Evolutionary conservation across 2,113 vertebrate species (phyloP).

Genomic region (Probosciger aterrimus): DNA sequence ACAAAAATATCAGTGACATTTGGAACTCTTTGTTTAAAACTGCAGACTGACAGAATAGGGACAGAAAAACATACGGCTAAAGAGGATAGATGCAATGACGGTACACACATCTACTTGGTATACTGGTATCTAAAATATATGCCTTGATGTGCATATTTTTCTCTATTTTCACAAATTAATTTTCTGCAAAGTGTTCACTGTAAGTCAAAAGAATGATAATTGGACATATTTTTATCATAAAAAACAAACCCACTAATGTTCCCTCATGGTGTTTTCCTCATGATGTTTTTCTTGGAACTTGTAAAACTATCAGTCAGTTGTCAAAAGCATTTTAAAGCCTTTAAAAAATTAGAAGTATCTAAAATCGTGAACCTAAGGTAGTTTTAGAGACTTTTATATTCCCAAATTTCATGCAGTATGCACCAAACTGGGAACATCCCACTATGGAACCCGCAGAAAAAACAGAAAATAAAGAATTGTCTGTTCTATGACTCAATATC

Average conservation of each 20-base stretch:
- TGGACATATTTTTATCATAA: not conserved
- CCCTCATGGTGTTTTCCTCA: not conserved
- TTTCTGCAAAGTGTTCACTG: not conserved
- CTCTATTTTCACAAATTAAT: not conserved
- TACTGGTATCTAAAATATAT: slow-evolving; percentile 17
- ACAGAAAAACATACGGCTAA: slow-evolving; percentile 41
- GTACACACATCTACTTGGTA: not conserved
- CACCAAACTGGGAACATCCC: not conserved
- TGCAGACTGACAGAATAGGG: slow-evolving; percentile 70
- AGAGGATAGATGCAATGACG: slow-evolving; percentile 9
- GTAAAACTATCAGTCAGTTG: not conserved
- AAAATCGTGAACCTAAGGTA: not conserved
- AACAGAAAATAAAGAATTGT: not conserved
- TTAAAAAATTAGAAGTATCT: not conserved
- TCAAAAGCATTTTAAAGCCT: not conserved
- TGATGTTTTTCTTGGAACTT: not conserved
- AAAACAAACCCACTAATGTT: not conserved
- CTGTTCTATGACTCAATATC: not conserved
- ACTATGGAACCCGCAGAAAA: not conserved
- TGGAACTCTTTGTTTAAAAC: slow-evolving; percentile 62
- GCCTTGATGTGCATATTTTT: not conserved
- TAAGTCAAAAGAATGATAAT: not conserved
- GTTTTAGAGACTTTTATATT: not conserved
- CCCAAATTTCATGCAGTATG: not conserved
- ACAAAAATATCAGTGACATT: slow-evolving; percentile 64